A percentile compares a stretch with the other conserved stretches of the same genome.
These are phyloP conservation scores for Crotalus tigris DNA, from an alignment of 2,113 vertebrate genomes.

Conservation along the genomic window DNA sequence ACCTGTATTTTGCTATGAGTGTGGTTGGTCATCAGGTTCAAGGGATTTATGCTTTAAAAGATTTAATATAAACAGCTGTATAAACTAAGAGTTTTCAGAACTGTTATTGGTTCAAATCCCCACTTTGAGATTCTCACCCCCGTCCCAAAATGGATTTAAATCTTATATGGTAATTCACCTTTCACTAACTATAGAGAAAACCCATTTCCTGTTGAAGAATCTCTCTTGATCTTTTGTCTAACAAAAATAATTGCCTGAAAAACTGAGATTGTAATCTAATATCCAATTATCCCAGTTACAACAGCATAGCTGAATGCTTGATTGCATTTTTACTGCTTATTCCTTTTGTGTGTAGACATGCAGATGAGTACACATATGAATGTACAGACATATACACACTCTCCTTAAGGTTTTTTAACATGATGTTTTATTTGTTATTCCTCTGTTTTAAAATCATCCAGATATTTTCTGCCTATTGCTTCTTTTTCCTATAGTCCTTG, in stretches of 20 bases:
- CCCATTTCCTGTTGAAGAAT: neutral
- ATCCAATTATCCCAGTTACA: neutral
- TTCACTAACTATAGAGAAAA: neutral
- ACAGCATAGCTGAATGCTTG: neutral
- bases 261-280: neutral
- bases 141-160: neutral
- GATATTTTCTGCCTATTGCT: slow-evolving; percentile 7
- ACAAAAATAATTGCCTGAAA: neutral
- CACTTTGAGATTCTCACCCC: neutral
- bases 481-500: slow-evolving; percentile 12
- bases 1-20: neutral
- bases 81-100: neutral
- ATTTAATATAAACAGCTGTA: neutral
- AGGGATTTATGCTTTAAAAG: neutral
- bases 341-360: neutral
- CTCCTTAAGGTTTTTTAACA: neutral
- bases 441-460: neutral
- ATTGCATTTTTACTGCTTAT: neutral
- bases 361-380: neutral
- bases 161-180: neutral
- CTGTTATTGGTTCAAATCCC: neutral
- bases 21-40: neutral
- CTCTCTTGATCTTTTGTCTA: neutral
- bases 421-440: neutral
- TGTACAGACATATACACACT: neutral